Percentiles rank a stretch among this genome's conserved stretches.
Conservation (phyloP, 2,888 invertebrate genomes). For the Sylvicola fuscatus region DNA sequence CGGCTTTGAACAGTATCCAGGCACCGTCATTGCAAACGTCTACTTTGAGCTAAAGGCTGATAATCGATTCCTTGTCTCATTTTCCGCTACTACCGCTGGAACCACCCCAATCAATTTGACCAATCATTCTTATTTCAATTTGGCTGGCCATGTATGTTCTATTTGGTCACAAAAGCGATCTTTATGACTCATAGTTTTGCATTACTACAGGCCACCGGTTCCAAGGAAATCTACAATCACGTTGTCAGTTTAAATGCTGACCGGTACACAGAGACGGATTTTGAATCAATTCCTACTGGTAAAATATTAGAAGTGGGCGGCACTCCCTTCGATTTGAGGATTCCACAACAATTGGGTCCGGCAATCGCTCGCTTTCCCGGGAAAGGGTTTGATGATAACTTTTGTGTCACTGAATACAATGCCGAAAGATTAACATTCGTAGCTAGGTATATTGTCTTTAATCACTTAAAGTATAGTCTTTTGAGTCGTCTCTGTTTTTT, state of each 20-base stretch:
- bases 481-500: too few relatives aligned
- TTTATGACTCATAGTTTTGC: too few relatives aligned
- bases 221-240: conserved; percentile 43
- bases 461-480: too few relatives aligned
- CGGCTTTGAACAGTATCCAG: conserved; percentile 78
- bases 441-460: conserved; percentile 28
- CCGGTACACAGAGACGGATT: conserved; percentile 48
- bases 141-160: conserved; percentile 53
- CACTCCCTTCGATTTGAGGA: conserved; percentile 52
- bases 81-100: conserved; percentile 52
- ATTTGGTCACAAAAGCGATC: conserved; percentile 1
- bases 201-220: conserved; percentile 32
- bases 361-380: conserved; percentile 43
- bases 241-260: conserved; percentile 53
- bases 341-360: conserved; percentile 38
- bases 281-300: conserved; percentile 53
- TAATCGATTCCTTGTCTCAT: conserved; percentile 53
- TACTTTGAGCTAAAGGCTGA: conserved; percentile 49
- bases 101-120: conserved; percentile 73
- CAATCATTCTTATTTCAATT: conserved; percentile 78
- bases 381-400: conserved; percentile 68
- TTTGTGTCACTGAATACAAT: conserved; percentile 43
- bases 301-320: conserved; percentile 42
- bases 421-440: conserved; percentile 38
- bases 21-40: conserved; percentile 48